Base-by-base conservation (phyloP, 2,113 vertebrate species). In the Cyanoramphus novaezelandiae region DNA sequence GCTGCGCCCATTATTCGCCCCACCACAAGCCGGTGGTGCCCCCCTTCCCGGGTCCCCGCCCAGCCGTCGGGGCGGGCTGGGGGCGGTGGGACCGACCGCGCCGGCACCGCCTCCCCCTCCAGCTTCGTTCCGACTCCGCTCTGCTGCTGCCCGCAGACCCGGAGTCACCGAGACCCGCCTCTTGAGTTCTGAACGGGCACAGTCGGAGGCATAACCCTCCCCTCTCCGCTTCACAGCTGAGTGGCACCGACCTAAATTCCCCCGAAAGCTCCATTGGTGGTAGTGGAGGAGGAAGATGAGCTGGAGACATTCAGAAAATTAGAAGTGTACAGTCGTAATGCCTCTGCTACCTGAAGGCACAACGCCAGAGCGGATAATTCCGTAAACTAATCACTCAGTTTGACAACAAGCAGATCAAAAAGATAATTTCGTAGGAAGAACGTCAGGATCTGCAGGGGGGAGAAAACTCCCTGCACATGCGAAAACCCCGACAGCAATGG, bases 1-100 rank as follows among this genome's bases (percentile, higher is more conserved):
- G 29, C 23, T 28, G 25, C 13, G 5, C 15, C 11, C 7, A 7
- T 2, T 11, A 20, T 43, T 43, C 35, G 0, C 12, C 16, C 9
- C 6, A n/a, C 33, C 33, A n/a, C 55, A 59, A 1, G 13, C 55
- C 33, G 13, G 55, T 59, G 20, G 55, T 57, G 55, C 13, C 55
- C 55, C 55, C 33, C 19, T 57, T 57, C 33, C 19, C 33, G 13
- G 55, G 55, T 57, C 55, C 19, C 55, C 55, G 31, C 23, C 6
- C 16, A 3, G 43, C 29, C 1, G 4, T n/a, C 4, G 39, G 43
- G 7, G 13, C 6, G n/a, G 63, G 29, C 8, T 3, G 17, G 44
- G 47, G 41, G 11, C 15, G 23, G n/a, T 27, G 15, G 31, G 21
- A n/a, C 31, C 33, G 20, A 13, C 55, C 8, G 31, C 31, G 19